Conservation (phyloP, 2,113 vertebrate genomes). For the Entomyzon cyanotis region DNA sequence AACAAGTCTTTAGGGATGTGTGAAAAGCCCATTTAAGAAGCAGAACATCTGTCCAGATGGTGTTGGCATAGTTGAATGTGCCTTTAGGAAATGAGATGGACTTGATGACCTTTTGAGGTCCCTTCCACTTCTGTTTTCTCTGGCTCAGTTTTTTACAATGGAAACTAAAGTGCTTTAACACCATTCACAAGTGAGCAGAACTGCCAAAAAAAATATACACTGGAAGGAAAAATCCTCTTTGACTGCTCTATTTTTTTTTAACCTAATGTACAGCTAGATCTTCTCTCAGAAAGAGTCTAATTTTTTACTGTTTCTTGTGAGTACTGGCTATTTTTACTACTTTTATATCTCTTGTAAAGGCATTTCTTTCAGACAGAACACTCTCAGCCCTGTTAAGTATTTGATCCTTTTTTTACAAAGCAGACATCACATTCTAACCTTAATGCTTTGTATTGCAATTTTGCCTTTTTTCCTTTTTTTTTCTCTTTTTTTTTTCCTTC, state of each 20-base stretch:
- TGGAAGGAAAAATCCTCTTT: slow-evolving; percentile 16
- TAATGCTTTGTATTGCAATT: slow-evolving; percentile 40
- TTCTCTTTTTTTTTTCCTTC: neutral
- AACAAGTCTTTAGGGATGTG: neutral
- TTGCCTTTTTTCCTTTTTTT: neutral
- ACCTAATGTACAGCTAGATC: neutral
- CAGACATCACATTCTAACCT: slow-evolving; percentile 47
- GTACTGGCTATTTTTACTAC: slow-evolving; percentile 56
- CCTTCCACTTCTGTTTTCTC: slow-evolving; percentile 14
- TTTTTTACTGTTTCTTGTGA: slow-evolving; percentile 33
- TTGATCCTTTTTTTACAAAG: slow-evolving; percentile 44
- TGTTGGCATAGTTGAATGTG: neutral
- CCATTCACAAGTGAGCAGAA: slow-evolving; percentile 6
- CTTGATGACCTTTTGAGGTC: neutral
- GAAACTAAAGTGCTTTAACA: slow-evolving; percentile 18
- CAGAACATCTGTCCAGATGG: neutral
- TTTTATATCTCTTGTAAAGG: slow-evolving; percentile 42
- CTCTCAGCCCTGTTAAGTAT: slow-evolving; percentile 16
- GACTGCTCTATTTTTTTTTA: slow-evolving; percentile 13
- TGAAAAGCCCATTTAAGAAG: neutral
- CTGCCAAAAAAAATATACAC: slow-evolving; percentile 23
- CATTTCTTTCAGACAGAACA: slow-evolving; percentile 48
- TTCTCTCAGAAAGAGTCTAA: slow-evolving; percentile 24
- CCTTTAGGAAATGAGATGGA: neutral
- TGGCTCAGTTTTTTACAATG: neutral